Base-by-base conservation (phyloP, 2,113 vertebrate genomes). In the Orthochromis malagaraziensis region DNA sequence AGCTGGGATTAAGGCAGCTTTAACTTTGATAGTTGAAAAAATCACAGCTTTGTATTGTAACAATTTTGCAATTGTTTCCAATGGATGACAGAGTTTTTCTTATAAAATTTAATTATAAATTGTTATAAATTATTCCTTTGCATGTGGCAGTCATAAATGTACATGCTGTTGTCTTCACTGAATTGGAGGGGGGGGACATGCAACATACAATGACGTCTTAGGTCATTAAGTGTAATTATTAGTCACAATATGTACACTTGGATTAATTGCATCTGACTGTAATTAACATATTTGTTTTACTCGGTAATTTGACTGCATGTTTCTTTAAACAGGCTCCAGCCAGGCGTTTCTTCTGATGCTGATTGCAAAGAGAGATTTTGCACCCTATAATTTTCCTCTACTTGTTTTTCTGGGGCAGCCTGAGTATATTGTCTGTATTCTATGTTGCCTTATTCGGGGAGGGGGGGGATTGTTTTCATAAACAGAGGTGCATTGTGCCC, bases 11-110 rank as follows among this genome's bases (percentile, higher is more conserved):
- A 93, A 95, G 94, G 93, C 95, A 92, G 86, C 96, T 94, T 94
- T 94, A 96, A 94, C 95, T 95, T 96, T 95, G 96, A 96, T 95
- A 95, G 96, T 97, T 96, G 89, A 95, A 97, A 65, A 95, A 94
- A 60, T 60, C 95, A 97, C 55, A 81, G 87, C 58, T 91, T 93
- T 91, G 87, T 88, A 93, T 94, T 90, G 87, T 92, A 93, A 89
- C 92, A 92, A 94, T 82, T 83, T 55, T 82, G 84, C 79, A 91
- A 81, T 89, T 84, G 85, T 51, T 77, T 77, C 26, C 81, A 91
- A 84, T 79, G 68, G 77, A 89, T 85, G 86, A 85, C 42, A 79
- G 40, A 51, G 7, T 58, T 88, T 87, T 73, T 73, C 21, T 73
- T 45, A 58, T 58, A 58, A 58, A 58, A 58, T 29, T 9, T 16